phyloP scores from a whole-genome alignment of 2,113 vertebrate genomes.

The Oxyura jamaicensis region DNA sequence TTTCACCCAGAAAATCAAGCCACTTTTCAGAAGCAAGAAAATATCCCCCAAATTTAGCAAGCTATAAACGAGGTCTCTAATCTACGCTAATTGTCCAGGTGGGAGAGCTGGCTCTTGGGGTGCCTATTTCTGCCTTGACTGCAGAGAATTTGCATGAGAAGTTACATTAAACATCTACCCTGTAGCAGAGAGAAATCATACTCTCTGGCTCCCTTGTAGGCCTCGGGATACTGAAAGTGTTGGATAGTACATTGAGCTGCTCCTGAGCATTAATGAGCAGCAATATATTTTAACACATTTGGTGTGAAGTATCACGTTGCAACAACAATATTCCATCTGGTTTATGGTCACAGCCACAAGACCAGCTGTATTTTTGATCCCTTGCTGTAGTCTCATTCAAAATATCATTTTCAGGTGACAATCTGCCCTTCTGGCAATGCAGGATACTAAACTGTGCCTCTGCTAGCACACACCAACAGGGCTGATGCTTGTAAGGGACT shows the following conservation, averaged over 20 bases:
- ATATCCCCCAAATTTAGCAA: background rate
- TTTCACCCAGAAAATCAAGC: background rate
- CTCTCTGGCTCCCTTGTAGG: background rate
- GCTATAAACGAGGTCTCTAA: background rate
- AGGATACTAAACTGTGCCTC: background rate
- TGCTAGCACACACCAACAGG: background rate
- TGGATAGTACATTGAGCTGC: background rate
- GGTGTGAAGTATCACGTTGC: background rate
- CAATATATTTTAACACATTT: background rate
- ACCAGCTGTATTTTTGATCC: background rate
- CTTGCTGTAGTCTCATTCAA: background rate
- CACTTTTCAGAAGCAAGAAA: background rate
- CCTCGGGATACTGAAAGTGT: background rate
- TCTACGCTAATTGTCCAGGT: background rate
- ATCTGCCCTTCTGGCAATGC: background rate
- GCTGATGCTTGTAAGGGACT: background rate
- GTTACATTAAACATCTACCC: background rate
- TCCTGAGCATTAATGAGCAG: background rate
- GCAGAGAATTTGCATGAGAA: background rate
- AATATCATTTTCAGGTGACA: background rate
- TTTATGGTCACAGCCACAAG: background rate
- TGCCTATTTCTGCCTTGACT: constrained; percentile 13
- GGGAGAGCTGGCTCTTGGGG: background rate
- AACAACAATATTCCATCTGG: background rate
- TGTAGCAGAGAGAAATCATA: background rate